These are phyloP conservation scores for Columbina picui DNA, from an alignment of 2,113 vertebrate genomes.

Conservation along the genomic window DNA sequence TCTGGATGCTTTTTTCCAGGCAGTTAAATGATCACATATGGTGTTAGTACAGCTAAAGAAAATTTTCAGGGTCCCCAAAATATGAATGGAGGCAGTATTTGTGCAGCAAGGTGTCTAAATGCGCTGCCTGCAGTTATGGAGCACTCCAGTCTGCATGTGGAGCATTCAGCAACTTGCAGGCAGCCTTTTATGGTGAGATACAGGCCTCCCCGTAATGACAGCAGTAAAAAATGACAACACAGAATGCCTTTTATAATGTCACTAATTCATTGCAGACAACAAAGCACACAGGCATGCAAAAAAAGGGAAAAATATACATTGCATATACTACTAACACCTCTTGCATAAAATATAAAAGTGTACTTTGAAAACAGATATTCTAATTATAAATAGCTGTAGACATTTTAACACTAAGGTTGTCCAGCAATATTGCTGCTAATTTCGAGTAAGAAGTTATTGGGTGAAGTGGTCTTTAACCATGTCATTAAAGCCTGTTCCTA, in stretches of 20 bases:
- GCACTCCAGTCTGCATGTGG: conserved; percentile 36
- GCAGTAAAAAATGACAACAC: conserved; percentile 19
- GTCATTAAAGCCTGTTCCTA: background rate
- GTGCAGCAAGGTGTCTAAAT: conserved; percentile 37
- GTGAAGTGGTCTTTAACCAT: background rate
- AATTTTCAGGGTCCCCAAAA: background rate
- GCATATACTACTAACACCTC: background rate
- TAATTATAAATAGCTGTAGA: background rate
- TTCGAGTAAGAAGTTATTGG: background rate
- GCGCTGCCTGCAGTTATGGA: conserved; percentile 38
- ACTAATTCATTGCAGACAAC: background rate
- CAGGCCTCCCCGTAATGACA: background rate
- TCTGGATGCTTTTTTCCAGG: background rate
- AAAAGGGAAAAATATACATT: background rate
- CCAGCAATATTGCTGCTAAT: background rate
- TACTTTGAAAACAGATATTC: background rate
- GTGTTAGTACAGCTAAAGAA: background rate
- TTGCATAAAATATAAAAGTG: background rate
- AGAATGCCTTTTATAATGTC: background rate
- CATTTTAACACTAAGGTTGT: background rate
- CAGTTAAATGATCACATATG: background rate
- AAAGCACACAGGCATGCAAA: background rate
- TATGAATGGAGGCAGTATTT: background rate
- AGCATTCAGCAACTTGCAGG: background rate
- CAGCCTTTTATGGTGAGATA: conserved; percentile 33